Evolutionary conservation across 2,113 vertebrate genomes (phyloP), one percentile per base, ranked within the genome.

Genomic region (Sceloporus tristichus): DNA sequence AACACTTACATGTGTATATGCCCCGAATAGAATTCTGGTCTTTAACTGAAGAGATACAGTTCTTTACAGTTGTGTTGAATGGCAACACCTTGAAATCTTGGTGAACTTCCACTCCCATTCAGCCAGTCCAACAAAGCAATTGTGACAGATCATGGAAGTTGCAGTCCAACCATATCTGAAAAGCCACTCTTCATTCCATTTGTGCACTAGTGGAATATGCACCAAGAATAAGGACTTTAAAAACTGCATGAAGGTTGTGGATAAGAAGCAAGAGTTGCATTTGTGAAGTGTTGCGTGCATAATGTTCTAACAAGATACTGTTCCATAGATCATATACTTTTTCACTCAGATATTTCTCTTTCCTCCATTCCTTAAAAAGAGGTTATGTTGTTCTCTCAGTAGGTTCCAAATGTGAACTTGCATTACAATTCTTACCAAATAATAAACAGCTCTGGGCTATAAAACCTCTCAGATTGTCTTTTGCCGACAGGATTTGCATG

Each of bases 391-490:
- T 96, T 94, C 85, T 96, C 95, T 96, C 95, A 95, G 96, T 94
- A 96, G 94, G 95, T 96, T 96, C 93, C 88, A 94, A 94, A 94
- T 93, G 94, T 95, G 96, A 96, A 97, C 95, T 96, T 96, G 91
- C 92, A 94, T 97, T 96, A 95, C 93, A 92, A 81, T 94, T 95
- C 95, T 95, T 95, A 92, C 92, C 95, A 97, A 97, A 97, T 96
- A 97, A 96, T 96, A 97, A 97, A 96, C 95, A 96, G 92, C 96
- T 96, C 94, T 96, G 92, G 92, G 95, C 96, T 95, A 96, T 97
- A 97, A 97, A 97, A 95, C 91, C 94, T 92, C 94, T 93, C 88
- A 96, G 93, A 96, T 96, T 96, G 94, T 97, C 96, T 96, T 96
- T 94, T 92, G 90, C 92, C 93, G 96, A 95, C 95, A 94, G 95